Percentiles rank a stretch among this genome's conserved stretches.
Conservation (phyloP, 2,888 invertebrate genomes). For the Acanthosoma haemorrhoidale region DNA sequence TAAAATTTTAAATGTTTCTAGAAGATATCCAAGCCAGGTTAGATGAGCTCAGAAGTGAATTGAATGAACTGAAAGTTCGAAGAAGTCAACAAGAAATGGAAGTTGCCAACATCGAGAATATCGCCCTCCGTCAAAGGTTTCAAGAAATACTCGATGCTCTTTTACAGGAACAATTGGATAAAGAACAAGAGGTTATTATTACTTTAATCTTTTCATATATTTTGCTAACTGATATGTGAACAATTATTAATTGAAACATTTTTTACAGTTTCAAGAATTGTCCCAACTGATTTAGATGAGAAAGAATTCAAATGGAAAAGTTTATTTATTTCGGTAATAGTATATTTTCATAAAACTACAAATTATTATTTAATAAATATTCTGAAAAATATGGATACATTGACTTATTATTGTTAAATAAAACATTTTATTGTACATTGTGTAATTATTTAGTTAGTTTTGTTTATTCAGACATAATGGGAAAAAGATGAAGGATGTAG, state of each 20-base stretch:
- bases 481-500: neutral
- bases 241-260: too few relatives aligned
- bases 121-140: conserved; percentile 74
- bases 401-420: too few relatives aligned
- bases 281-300: conserved; percentile 31
- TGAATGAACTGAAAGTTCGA: conserved; percentile 67
- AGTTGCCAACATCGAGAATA: conserved; percentile 78
- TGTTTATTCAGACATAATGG: neutral
- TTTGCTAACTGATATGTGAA: neutral
- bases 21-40: conserved; percentile 58
- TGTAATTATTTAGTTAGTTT: neutral
- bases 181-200: conserved; percentile 51
- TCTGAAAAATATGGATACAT: neutral
- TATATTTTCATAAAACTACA: neutral
- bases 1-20: conserved; percentile 39
- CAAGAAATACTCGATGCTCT: conserved; percentile 74
- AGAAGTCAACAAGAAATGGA: conserved; percentile 75
- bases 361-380: neutral
- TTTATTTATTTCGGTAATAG: too few relatives aligned
- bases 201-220: neutral
- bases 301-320: neutral
- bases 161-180: conserved; percentile 66
- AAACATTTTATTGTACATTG: too few relatives aligned
- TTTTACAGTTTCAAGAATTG: conserved; percentile 39
- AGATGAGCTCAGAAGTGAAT: conserved; percentile 64